Percentiles rank a stretch among this genome's conserved stretches.
These are phyloP conservation scores for Alcedo quadribrachys DNA, from an alignment of 2,797 vertebrate species.

Conservation along the genomic window DNA sequence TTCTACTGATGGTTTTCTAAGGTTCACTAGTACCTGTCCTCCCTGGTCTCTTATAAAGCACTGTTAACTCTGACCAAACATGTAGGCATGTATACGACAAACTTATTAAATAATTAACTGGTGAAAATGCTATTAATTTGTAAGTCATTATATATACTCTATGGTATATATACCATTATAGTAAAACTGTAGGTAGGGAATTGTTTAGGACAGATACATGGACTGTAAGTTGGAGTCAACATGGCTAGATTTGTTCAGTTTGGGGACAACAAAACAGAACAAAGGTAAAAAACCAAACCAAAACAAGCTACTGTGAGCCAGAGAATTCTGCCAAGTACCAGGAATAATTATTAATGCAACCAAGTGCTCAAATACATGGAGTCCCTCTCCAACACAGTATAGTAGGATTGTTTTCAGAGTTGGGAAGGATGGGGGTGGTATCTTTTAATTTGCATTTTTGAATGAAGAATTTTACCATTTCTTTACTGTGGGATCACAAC, in stretches of 20 bases:
- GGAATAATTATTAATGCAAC: neutral
- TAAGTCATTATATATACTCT: neutral
- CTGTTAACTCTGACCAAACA: neutral
- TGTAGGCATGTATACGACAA: neutral
- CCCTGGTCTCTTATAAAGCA: neutral
- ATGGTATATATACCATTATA: neutral
- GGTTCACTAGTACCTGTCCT: neutral
- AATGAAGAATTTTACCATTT: neutral
- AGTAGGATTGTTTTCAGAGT: neutral
- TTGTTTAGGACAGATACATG: neutral
- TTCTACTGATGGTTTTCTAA: neutral
- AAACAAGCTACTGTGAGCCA: neutral
- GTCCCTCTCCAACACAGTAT: neutral
- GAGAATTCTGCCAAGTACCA: neutral
- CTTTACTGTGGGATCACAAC: neutral
- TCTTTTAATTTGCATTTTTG: neutral
- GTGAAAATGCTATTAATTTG: neutral
- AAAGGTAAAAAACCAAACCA: neutral
- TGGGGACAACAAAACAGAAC: neutral
- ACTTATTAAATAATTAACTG: neutral
- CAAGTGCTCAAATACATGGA: neutral
- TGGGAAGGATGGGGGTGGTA: accelerated
- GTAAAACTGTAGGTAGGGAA: neutral
- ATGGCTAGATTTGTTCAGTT: too few relatives aligned
- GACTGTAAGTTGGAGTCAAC: neutral